A percentile compares a stretch with the other conserved stretches of the same genome.
Conservation (phyloP, 2,888 invertebrate genomes). For the Megaustenia siamemsis region DNA sequence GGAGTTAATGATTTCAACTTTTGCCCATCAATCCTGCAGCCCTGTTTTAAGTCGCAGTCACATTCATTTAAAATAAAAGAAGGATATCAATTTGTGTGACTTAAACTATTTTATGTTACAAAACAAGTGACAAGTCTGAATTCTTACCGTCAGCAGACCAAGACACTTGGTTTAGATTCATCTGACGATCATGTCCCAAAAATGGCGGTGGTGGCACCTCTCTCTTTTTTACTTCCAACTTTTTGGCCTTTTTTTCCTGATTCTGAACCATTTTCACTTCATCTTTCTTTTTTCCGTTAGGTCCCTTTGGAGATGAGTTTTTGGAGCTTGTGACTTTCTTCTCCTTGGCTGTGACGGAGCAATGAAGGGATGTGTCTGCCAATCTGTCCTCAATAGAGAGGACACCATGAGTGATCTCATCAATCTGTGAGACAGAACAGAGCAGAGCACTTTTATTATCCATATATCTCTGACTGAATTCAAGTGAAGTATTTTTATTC, state of each 20-base stretch:
- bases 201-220: constrained; percentile 20
- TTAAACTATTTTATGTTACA: no score
- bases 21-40: no score
- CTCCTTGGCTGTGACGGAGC: constrained; percentile 28
- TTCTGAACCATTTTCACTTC: not conserved
- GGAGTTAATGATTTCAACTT: no score
- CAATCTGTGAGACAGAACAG: not conserved
- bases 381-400: not conserved
- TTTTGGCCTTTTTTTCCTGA: not conserved
- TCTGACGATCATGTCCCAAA: not conserved
- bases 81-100: no score
- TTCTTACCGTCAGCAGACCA: not conserved
- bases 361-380: not conserved
- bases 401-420: not conserved
- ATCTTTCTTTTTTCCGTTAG: constrained; percentile 28
- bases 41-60: no score
- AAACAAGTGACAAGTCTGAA: constrained; percentile 29
- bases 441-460: no score
- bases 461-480: no score
- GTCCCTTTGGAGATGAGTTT: not conserved
- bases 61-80: no score
- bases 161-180: not conserved
- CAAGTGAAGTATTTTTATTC: no score
- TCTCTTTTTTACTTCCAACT: not conserved
- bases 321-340: constrained; percentile 9